Conservation (phyloP, 2,797 vertebrate species). For the Hippopotamyrus pictus region DNA sequence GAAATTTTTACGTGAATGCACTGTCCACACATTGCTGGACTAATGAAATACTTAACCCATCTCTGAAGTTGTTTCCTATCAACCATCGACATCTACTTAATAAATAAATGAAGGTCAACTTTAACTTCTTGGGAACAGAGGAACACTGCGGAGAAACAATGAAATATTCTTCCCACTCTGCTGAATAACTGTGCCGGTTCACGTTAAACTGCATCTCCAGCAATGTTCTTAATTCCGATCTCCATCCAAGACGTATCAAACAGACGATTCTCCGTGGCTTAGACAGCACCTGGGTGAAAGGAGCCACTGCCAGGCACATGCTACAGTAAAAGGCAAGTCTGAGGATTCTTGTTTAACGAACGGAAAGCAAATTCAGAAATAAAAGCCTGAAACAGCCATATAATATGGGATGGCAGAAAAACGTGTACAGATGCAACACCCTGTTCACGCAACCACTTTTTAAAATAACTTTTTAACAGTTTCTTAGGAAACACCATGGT, state of each 20-base stretch:
- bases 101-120: background rate
- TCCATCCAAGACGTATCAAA: background rate
- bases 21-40: background rate
- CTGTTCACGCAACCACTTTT: background rate
- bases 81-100: background rate
- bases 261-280: slow-evolving; percentile 4
- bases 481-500: background rate
- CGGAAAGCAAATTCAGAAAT: background rate
- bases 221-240: background rate
- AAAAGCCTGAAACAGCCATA: background rate
- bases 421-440: background rate
- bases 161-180: background rate
- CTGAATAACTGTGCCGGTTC: background rate
- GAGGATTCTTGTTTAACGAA: background rate
- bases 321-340: background rate
- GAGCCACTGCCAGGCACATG: background rate
- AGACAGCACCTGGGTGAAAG: background rate
- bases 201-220: background rate
- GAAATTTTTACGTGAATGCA: background rate
- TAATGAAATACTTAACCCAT: background rate
- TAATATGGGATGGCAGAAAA: background rate
- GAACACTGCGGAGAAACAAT: background rate
- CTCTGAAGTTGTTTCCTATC: background rate
- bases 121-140: background rate
- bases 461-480: background rate